These are phyloP conservation scores for Porites australiensis DNA, from an alignment of 64 coral and sea anemone genomes.

Conservation along the genomic window DNA sequence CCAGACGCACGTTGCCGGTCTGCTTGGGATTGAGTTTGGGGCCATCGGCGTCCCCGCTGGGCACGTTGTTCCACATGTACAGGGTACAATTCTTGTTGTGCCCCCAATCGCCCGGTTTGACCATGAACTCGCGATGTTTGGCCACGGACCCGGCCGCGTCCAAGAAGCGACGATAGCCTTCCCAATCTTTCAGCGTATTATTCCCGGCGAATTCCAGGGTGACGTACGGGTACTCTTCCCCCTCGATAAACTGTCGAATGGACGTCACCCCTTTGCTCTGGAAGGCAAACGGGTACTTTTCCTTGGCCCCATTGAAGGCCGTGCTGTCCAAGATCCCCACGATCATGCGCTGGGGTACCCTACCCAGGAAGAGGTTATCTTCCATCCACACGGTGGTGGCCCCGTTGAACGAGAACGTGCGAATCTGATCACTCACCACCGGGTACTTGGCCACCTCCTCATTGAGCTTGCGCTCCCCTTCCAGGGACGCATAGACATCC, in stretches of 20 bases:
- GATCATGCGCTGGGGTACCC: constrained; percentile 33
- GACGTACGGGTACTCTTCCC: constrained; percentile 41
- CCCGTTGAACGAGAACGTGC: neutral
- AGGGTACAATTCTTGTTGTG: constrained; percentile 4
- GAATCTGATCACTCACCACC: constrained; percentile 22
- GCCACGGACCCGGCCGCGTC: neutral
- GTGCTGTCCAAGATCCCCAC: constrained; percentile 25
- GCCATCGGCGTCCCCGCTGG: neutral
- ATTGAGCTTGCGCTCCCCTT: neutral
- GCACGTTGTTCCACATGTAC: constrained; percentile 41
- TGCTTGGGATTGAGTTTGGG: too few relatives aligned
- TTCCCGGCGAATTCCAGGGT: constrained; percentile 18
- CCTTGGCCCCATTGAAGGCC: neutral
- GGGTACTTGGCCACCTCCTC: neutral
- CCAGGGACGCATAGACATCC: neutral
- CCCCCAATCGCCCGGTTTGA: constrained; percentile 42
- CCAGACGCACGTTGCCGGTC: too few relatives aligned
- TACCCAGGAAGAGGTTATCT: neutral
- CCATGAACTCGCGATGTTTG: constrained; percentile 14
- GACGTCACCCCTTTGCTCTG: constrained; percentile 6
- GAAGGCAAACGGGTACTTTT: constrained; percentile 44
- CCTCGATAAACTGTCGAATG: constrained; percentile 25
- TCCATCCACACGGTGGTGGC: neutral
- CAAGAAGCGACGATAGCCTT: constrained; percentile 50
- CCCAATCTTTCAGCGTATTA: constrained; percentile 21